phyloP scores from a whole-genome alignment of 2,797 vertebrate species.

The Cyclopterus lumpus region DNA sequence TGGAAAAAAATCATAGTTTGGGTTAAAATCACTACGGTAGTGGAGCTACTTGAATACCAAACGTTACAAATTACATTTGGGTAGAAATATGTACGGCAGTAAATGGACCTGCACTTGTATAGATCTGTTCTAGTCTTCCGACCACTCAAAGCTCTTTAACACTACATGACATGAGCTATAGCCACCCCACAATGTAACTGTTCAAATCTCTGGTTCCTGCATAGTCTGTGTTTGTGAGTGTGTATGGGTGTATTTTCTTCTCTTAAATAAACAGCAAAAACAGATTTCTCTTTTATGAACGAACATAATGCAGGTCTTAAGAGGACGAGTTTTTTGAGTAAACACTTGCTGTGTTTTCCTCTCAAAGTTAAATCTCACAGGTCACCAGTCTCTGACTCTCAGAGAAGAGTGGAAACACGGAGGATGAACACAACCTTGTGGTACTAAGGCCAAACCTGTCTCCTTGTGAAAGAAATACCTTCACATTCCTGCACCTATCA shows the following conservation, averaged over 20 bases:
- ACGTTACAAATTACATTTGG: no score
- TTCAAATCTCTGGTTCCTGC: slow-evolving; percentile 1
- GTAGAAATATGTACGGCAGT: no score
- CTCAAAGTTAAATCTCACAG: not conserved
- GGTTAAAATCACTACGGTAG: no score
- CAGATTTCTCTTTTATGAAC: slow-evolving; percentile 5
- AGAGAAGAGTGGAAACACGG: not conserved
- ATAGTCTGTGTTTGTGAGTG: not conserved
- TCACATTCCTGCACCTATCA: no score
- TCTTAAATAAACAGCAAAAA: slow-evolving; percentile 13
- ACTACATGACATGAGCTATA: no score
- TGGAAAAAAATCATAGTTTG: no score
- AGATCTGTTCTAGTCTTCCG: no score
- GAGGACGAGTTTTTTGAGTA: not conserved
- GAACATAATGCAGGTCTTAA: not conserved
- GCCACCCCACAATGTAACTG: not conserved
- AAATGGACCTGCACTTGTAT: no score
- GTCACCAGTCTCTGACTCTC: not conserved
- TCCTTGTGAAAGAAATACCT: not conserved
- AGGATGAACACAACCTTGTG: not conserved
- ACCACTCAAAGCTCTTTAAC: no score
- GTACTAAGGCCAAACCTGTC: slow-evolving; percentile 3
- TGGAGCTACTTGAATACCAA: no score
- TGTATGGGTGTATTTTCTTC: slow-evolving; percentile 6
- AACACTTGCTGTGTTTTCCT: not conserved